These are phyloP conservation scores for Dryas iulia DNA, from an alignment of 1,140 invertebrate genomes.

Conservation along the genomic window DNA sequence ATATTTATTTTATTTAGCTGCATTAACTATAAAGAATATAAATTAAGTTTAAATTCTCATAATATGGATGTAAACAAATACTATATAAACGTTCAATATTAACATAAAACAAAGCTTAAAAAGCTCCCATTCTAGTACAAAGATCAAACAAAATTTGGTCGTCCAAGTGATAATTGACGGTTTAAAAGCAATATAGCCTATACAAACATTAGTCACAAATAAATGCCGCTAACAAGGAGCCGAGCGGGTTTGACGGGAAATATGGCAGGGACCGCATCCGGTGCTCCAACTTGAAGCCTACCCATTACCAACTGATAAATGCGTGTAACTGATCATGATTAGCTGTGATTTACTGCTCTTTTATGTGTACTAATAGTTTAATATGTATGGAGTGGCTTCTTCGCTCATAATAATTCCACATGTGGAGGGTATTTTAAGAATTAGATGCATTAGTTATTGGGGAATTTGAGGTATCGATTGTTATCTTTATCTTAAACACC, in stretches of 20 bases:
- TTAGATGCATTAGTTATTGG: no score
- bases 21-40: no score
- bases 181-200: slow-evolving; percentile 8
- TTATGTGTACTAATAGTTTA: neutral
- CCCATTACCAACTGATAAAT: slow-evolving; percentile 29
- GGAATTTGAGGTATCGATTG: no score
- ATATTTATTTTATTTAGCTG: no score
- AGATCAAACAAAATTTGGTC: neutral
- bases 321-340: slow-evolving; percentile 19
- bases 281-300: slow-evolving; percentile 14
- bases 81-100: no score
- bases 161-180: neutral
- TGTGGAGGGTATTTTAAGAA: no score
- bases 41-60: no score
- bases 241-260: slow-evolving; percentile 34
- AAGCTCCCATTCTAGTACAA: neutral
- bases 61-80: no score
- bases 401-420: neutral
- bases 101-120: neutral
- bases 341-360: slow-evolving; percentile 15
- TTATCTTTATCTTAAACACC: no score
- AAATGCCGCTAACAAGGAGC: slow-evolving; percentile 25
- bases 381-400: neutral
- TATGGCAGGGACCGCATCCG: slow-evolving; percentile 31
- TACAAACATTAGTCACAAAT: slow-evolving; percentile 21